Evolutionary conservation across 2,888 invertebrate genomes (phyloP), one percentile per base, ranked within the genome.

Genomic region (Ochropleura leucogaster): DNA sequence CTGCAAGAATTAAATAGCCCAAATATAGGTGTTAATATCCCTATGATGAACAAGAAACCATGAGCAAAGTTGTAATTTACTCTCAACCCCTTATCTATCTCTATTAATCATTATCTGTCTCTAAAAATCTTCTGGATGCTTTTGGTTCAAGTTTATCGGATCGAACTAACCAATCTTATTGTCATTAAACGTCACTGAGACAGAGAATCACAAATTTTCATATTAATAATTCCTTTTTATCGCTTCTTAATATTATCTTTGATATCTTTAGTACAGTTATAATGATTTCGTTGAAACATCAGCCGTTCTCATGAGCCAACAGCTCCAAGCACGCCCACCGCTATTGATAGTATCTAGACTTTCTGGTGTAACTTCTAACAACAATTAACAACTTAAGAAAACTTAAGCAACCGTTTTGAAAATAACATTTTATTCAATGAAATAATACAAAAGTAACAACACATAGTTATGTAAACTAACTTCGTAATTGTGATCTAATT

Each of bases 401-500:
- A 69, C 67, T 20, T 67, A 51, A 64, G 79, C 78, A 84, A 85
- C 68, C 62, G 55, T 77, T 74, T 72, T 72, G 12, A 62, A 73
- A 76, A 80, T 68, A 63, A 84, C 10, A 74, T 73, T 80, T 77
- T 77, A 72, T 78, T 46, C 4, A 18, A 59, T 60, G 77, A 80
- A 66, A 69, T n/a, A 53, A 68, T 68, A 47, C 49, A 77, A 72
- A 77, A 63, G 47, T 77, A 49, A 77, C 47, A 47, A 74, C 63
- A 68, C 40, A 59, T 53, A 68, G 66, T 86, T 82, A 79, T 72
- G 69, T 74, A 80, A 79, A 69, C 62, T 44, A 47, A 70, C 69
- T 87, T 76, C 73, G 77, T 82, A 80, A 86, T 83, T 68, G 69
- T 81, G 78, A 80, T 80, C 84, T 84, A 73, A 87, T 85, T 87